phyloP scores from a whole-genome alignment of 2,797 vertebrate genomes.

The Sebastes oblongus region DNA sequence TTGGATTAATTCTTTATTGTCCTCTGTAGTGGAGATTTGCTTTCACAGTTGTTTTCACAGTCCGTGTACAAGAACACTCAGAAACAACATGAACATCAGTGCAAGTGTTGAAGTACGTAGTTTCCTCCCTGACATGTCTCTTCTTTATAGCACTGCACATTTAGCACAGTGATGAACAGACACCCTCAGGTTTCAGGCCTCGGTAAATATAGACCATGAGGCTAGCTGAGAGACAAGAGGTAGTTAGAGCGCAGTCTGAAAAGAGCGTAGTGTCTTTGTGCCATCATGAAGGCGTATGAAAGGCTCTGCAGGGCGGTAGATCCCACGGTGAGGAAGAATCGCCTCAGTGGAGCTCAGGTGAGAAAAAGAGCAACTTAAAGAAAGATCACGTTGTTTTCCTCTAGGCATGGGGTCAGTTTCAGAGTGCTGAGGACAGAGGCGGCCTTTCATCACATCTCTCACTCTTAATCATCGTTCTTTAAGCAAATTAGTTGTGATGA shows the following conservation, averaged over 20 bases:
- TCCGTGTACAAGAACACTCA: no score
- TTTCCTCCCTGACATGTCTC: not conserved
- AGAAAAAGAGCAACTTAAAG: not conserved
- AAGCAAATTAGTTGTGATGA: conserved; percentile 63
- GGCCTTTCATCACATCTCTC: conserved; percentile 7
- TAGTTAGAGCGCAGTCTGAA: not conserved
- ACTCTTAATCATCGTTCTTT: conserved; percentile 19
- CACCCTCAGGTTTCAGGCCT: not conserved
- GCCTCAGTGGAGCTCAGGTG: conserved; percentile 26
- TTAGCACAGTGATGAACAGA: conserved; percentile 25
- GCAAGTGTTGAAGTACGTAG: no score
- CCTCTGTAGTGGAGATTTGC: no score
- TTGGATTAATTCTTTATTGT: no score
- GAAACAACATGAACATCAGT: no score
- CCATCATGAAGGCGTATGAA: conserved; percentile 8
- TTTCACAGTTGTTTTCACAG: no score
- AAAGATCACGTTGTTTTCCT: not conserved
- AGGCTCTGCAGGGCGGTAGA: not conserved
- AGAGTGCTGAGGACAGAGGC: conserved; percentile 12
- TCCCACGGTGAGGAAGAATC: not conserved
- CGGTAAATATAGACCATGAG: conserved; percentile 56
- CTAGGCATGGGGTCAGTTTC: not conserved
- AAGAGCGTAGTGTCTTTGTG: not conserved
- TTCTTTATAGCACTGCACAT: not conserved
- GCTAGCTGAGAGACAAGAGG: conserved; percentile 6